Percentiles rank a stretch among this genome's conserved stretches.
These are phyloP conservation scores for Catharus minimus DNA, from an alignment of 2,113 vertebrate species.

Conservation along the genomic window DNA sequence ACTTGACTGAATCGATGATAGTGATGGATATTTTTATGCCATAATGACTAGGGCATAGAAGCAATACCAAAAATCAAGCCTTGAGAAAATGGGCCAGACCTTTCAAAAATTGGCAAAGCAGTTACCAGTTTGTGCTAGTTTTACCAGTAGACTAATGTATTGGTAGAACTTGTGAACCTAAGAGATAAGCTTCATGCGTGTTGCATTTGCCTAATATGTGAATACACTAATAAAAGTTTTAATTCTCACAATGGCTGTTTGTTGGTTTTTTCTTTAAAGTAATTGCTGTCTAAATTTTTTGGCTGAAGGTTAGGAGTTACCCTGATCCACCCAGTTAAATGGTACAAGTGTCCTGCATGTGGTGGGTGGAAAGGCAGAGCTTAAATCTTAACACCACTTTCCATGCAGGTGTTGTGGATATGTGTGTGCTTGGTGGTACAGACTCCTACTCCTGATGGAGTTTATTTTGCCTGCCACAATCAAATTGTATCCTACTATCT, in stretches of 20 bases:
- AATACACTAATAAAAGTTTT: constrained; percentile 94
- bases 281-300: not conserved
- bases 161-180: constrained; percentile 85
- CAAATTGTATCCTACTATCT: not conserved
- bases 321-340: not conserved
- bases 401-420: rapidly evolving
- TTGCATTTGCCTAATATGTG: constrained; percentile 94
- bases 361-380: not conserved
- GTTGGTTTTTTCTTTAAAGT: not conserved
- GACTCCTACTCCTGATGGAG: not conserved
- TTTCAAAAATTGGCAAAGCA: constrained; percentile 63
- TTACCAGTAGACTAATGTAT: constrained; percentile 85
- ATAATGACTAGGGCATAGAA: constrained; percentile 60
- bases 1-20: constrained; percentile 21
- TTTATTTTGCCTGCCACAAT: not conserved
- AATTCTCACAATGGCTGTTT: constrained; percentile 74
- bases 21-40: constrained; percentile 51
- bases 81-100: constrained; percentile 41
- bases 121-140: constrained; percentile 81
- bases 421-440: not conserved
- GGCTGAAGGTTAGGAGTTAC: not conserved
- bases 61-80: constrained; percentile 71
- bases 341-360: not conserved
- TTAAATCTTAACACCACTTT: not conserved
- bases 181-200: constrained; percentile 87